These are phyloP conservation scores for Paracentrotus lividus DNA, from an alignment of 53 echinoderm and acorn worm genomes.

Conservation along the genomic window DNA sequence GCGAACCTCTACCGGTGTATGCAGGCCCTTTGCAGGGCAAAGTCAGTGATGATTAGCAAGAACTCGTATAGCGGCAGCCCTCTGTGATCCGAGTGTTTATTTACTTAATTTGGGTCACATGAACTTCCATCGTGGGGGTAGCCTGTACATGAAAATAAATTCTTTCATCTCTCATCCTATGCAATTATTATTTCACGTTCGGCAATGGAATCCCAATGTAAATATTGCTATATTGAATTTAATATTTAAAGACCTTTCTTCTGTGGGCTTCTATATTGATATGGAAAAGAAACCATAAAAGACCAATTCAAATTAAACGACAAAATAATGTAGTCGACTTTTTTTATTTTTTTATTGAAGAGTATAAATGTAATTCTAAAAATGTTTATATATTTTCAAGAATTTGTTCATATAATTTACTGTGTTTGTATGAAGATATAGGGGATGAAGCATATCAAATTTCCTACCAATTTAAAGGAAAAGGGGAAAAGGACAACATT, in stretches of 20 bases:
- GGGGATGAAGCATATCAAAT: no score
- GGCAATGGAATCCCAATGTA: not conserved
- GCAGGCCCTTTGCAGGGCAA: no score
- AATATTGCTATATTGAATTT: slow-evolving; percentile 30
- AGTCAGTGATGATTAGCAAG: slow-evolving; percentile 13
- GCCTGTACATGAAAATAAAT: slow-evolving; percentile 15
- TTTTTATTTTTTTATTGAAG: no score
- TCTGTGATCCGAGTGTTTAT: slow-evolving; percentile 22
- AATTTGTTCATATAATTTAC: no score
- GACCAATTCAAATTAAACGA: not conserved
- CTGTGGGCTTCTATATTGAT: no score
- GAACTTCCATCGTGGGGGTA: slow-evolving; percentile 21
- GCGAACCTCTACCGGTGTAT: not conserved
- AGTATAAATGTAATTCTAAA: no score
- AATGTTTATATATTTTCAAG: no score
- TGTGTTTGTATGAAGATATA: no score
- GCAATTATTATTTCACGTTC: slow-evolving; percentile 31
- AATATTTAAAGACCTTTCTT: not conserved
- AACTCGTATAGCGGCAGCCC: not conserved
- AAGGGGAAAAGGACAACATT: no score
- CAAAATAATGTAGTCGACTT: not conserved
- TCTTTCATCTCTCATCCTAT: slow-evolving; percentile 38
- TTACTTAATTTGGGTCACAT: slow-evolving; percentile 39
- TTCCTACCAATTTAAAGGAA: no score
- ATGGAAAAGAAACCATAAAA: not conserved